Base-by-base conservation (phyloP, 2,888 invertebrate genomes). In the Agrochola circellaris region DNA sequence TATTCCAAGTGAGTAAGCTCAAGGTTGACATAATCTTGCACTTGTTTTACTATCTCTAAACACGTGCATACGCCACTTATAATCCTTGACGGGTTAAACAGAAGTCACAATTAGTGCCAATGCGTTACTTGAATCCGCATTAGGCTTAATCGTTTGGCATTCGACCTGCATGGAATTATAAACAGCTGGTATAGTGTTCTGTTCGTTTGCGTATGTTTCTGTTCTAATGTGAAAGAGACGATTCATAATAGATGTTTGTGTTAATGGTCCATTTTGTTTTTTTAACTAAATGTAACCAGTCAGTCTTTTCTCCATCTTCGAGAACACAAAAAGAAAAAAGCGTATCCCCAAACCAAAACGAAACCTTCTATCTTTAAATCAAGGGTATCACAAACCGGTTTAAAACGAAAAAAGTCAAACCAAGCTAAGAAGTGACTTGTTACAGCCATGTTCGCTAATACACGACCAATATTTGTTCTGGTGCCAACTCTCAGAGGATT, bases 401-500 rank as follows among this genome's bases (percentile, higher is more conserved):
- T 82, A 87, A 87, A 82, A 84, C 73, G 86, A 81, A 86, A 88
- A 90, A 90, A 87, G 86, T 83, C 82, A 79, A 78, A 71, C 73
- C 67, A 65, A 89, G 90, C 88, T 89, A 89, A 87, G 89, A 91
- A 95, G 93, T 92, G 93, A 93, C 92, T 94, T 91, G 94, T 93
- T 94, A 93, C 92, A 89, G 88, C 88, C 87, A 89, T 89, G 87
- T 90, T 90, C 91, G 89, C 93, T 95, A 95, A 95, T 95, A 94
- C 93, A 94, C 90, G 92, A 93, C 93, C 95, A 95, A 95, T 96
- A 95, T 96, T 96, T 95, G 94, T 89, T 89, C 82, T 89, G 90
- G 89, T 88, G 89, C 89, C 90, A 90, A 90, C 92, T 92, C 94
- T 91, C 85, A 74, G 73, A 91, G 93, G 93, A 92, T 89, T 87